phyloP scores from a whole-genome alignment of 1,140 invertebrate genomes.

The Maconellicoccus hirsutus region DNA sequence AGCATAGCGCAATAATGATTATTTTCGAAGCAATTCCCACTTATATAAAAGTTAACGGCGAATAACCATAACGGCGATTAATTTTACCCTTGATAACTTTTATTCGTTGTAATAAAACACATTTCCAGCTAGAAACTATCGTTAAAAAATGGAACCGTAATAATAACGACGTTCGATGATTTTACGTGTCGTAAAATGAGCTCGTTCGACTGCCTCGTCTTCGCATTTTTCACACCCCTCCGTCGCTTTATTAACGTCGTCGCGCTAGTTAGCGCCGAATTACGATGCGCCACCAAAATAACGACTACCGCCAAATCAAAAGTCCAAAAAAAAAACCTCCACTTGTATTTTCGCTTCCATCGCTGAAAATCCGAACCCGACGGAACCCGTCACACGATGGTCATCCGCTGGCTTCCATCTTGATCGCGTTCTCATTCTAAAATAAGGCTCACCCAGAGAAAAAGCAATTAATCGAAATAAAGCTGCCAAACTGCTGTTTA shows the following conservation, averaged over 20 bases:
- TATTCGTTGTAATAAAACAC: conserved; percentile 18
- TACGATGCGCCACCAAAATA: too few relatives aligned
- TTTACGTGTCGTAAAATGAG: conserved; percentile 17
- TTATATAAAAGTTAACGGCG: conserved; percentile 19
- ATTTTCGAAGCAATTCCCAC: conserved; percentile 12
- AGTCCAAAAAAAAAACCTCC: too few relatives aligned
- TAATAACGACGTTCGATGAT: conserved; percentile 21
- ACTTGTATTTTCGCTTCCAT: too few relatives aligned
- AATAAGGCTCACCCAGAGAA: too few relatives aligned
- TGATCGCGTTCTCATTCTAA: too few relatives aligned
- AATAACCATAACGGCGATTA: conserved; percentile 21
- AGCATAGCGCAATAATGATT: conserved; percentile 1
- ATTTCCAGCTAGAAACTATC: conserved; percentile 16
- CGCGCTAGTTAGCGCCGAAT: too few relatives aligned
- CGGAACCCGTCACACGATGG: too few relatives aligned
- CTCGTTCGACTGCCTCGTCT: not conserved
- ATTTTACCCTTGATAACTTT: conserved; percentile 22
- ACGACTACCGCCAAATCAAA: too few relatives aligned
- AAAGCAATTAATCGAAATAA: not conserved
- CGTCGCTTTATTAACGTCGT: too few relatives aligned
- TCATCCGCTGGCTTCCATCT: too few relatives aligned
- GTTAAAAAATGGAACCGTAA: conserved; percentile 17
- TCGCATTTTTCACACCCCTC: too few relatives aligned
- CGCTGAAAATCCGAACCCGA: too few relatives aligned
- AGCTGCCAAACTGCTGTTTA: not conserved